phyloP scores from a whole-genome alignment of 2,113 vertebrate species.

The Orcinus orca region DNA sequence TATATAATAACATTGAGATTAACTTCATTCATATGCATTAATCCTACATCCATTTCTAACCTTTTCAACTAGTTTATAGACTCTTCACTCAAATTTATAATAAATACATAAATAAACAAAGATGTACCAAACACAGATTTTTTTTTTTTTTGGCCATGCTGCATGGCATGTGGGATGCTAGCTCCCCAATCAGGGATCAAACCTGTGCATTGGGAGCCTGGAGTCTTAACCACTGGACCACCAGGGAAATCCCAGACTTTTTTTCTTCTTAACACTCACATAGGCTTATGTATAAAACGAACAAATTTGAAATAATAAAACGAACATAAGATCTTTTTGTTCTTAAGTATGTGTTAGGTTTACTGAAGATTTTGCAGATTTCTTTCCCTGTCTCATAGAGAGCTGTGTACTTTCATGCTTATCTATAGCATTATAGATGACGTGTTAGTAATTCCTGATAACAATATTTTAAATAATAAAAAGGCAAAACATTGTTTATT shows the following conservation, averaged over 20 bases:
- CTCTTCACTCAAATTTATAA: not conserved
- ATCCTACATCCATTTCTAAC: not conserved
- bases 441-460: not conserved
- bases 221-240: no score
- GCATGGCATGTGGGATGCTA: no score
- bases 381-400: not conserved
- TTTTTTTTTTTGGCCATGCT: not conserved
- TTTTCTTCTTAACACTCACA: not conserved
- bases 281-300: not conserved
- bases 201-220: no score
- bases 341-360: not conserved
- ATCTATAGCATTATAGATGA: not conserved
- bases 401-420: not conserved
- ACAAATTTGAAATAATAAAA: not conserved
- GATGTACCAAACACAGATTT: not conserved
- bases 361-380: not conserved
- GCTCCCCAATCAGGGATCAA: no score
- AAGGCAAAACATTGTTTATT: not conserved
- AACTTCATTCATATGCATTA: not conserved
- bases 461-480: not conserved
- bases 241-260: no score
- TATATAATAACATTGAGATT: not conserved
- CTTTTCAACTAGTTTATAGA: not conserved
- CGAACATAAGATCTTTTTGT: not conserved
- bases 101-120: not conserved